phyloP scores from a whole-genome alignment of 2,797 vertebrate genomes.

The Ambastaia sidthimunki region DNA sequence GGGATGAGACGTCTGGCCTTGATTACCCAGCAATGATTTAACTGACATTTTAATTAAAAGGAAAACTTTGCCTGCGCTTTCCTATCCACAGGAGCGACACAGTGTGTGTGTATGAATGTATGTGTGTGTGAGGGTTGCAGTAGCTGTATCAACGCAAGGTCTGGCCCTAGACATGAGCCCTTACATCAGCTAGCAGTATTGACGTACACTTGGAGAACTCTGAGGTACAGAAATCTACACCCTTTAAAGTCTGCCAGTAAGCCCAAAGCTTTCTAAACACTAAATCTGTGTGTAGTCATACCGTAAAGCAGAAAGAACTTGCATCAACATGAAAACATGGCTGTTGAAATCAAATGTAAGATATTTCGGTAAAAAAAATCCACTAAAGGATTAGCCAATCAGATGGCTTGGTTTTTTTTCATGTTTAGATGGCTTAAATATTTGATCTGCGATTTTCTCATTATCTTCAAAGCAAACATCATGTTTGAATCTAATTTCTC shows the following conservation, averaged over 20 bases:
- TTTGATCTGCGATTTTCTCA: slow-evolving; percentile 14
- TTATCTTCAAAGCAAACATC: slow-evolving; percentile 40
- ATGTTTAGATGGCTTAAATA: background rate
- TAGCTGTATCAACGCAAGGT: slow-evolving; percentile 32
- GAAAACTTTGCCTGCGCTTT: slow-evolving; percentile 76
- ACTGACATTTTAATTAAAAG: slow-evolving; percentile 85
- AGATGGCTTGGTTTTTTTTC: background rate
- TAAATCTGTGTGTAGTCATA: background rate
- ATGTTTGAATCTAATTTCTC: slow-evolving; percentile 16
- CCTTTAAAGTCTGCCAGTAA: too few relatives aligned
- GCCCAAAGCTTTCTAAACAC: slow-evolving; percentile 11
- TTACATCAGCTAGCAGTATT: slow-evolving; percentile 32
- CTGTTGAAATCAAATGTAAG: slow-evolving; percentile 29
- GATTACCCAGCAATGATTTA: slow-evolving; percentile 83
- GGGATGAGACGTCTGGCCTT: slow-evolving; percentile 71
- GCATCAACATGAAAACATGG: slow-evolving; percentile 2
- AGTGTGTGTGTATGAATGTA: background rate
- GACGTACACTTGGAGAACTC: slow-evolving; percentile 10
- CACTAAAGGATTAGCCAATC: background rate
- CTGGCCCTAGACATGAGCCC: slow-evolving; percentile 33
- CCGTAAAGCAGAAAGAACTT: background rate
- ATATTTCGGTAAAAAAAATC: background rate
- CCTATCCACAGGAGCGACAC: slow-evolving; percentile 72
- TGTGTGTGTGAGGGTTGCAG: slow-evolving; percentile 13
- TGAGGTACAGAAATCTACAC: slow-evolving; percentile 13